phyloP scores from a whole-genome alignment of 2,113 vertebrate genomes.

The Sorex fumeus region DNA sequence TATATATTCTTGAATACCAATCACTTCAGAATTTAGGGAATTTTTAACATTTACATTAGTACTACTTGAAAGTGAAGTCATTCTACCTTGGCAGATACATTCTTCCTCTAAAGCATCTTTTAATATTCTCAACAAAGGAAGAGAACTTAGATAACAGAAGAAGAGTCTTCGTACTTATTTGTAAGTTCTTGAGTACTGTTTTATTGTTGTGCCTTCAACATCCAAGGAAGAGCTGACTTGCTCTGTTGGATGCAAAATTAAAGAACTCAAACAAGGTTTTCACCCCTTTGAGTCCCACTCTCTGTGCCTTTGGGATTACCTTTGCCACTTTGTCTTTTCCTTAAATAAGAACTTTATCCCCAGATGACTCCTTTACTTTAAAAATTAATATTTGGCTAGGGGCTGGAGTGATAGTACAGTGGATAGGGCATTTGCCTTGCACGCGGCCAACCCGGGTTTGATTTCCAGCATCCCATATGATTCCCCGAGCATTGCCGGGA shows the following conservation, averaged over 20 bases:
- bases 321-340: too few species aligned
- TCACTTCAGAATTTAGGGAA: background rate
- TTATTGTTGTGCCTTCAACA: background rate
- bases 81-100: background rate
- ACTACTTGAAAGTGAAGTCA: slow-evolving; percentile 14
- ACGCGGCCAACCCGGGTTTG: too few species aligned
- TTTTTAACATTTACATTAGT: background rate
- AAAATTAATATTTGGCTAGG: too few species aligned
- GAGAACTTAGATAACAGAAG: background rate
- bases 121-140: background rate
- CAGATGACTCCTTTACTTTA: too few species aligned
- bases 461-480: too few species aligned
- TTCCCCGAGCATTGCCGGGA: too few species aligned
- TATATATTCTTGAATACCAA: background rate
- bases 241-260: background rate
- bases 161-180: background rate
- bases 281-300: too few species aligned
- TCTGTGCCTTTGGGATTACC: too few species aligned
- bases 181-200: background rate
- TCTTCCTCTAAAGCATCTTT: background rate
- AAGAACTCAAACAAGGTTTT: slow-evolving; percentile 5
- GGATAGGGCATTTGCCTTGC: too few species aligned
- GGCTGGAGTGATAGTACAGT: too few species aligned
- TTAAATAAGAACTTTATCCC: too few species aligned
- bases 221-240: background rate